Base-by-base conservation (phyloP, 2,797 vertebrate genomes). In the Chaetodon trifasciatus region DNA sequence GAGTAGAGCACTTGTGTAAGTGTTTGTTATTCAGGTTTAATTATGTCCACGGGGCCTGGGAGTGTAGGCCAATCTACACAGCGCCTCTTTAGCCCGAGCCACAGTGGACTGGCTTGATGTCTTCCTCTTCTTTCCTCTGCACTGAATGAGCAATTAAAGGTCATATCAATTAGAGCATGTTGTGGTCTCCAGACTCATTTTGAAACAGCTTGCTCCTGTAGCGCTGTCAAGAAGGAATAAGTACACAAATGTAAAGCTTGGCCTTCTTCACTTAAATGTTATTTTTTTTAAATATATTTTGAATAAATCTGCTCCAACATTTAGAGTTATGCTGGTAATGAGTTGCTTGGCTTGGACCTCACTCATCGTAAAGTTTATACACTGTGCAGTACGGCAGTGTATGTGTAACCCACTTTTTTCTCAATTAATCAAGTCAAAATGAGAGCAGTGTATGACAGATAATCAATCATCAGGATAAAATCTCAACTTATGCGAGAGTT, bases 11-110 rank as follows among this genome's bases (percentile, higher is more conserved):
- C 89, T 92, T 89, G 93, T 94, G 90, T 93, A 93, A 94, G 94
- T 95, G 95, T 95, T 96, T 96, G 95, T 95, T 96, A 96, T 96
- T 93, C 95, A 94, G 94, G 92, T 96, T 95, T 96, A 96, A 96
- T 96, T 96, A 95, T 95, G 94, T 95, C 95, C 96, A 95, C 87
- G 87, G 95, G 95, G 95, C 94, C 94, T 91, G 89, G 84, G 87
- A 94, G 94, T 92, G 92, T 90, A 93, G 94, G 93, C 93, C 95
- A 91, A 92, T 91, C 93, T 94, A 91, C 95, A 87, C 90, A 79
- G 89, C 56, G 83, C 91, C 92, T 95, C 92, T 94, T 94, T 93
- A 94, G 93, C 91, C 92, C 52, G 77, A 94, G 92, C 92, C 95
- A 93, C 95, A 86, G 92, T 37, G 93, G 95, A 95, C 92, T 84